Conservation (phyloP, 2,797 vertebrate species). For the Coregonus suidteri region DNA sequence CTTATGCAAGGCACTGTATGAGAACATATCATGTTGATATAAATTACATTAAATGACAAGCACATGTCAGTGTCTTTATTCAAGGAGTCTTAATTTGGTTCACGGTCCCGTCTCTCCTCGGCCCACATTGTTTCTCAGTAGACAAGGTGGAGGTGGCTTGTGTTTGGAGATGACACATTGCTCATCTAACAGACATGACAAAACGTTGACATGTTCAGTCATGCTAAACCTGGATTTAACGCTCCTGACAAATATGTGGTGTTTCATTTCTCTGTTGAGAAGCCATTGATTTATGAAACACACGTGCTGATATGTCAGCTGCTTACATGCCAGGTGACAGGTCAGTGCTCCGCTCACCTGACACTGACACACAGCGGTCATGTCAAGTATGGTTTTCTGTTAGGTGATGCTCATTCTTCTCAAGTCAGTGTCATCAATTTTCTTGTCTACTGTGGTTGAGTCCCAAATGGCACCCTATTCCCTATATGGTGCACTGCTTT, state of each 20-base stretch:
- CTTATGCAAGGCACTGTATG: neutral
- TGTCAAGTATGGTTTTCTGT: slow-evolving; percentile 28
- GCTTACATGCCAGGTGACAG: neutral
- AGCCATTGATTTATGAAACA: slow-evolving; percentile 58
- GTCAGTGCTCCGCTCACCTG: neutral
- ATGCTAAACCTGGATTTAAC: neutral
- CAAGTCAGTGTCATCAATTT: slow-evolving; percentile 6
- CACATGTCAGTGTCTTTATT: slow-evolving; percentile 22
- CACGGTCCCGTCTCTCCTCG: slow-evolving; percentile 6
- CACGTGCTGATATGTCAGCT: neutral
- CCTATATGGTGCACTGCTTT: neutral
- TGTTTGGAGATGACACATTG: slow-evolving; percentile 31
- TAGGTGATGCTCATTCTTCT: neutral
- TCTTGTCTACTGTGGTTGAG: slow-evolving; percentile 7
- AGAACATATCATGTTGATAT: neutral
- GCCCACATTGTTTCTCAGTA: slow-evolving; percentile 23
- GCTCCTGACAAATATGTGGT: slow-evolving; percentile 23
- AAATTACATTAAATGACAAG: neutral
- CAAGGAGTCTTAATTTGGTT: neutral
- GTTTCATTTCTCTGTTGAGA: slow-evolving; percentile 49
- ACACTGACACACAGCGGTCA: slow-evolving; percentile 30
- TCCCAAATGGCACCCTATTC: neutral
- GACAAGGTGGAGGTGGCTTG: slow-evolving; percentile 51
- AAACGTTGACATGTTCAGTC: slow-evolving; percentile 61
- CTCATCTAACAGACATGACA: slow-evolving; percentile 27